Conservation (phyloP, 2,797 vertebrate genomes). For the Parotocinclus haroldoi region DNA sequence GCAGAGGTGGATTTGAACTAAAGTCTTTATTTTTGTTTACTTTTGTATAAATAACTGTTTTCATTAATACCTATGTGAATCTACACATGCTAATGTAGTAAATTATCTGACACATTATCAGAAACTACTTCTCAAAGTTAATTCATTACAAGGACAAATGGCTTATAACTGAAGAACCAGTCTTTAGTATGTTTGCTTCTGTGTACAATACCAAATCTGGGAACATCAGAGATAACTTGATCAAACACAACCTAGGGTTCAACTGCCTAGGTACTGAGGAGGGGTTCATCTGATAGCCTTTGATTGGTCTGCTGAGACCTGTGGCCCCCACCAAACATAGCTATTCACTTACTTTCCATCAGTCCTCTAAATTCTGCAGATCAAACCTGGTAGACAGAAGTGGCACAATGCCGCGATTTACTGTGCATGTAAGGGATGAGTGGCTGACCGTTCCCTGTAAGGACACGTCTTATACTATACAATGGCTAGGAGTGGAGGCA, state of each 20-base stretch:
- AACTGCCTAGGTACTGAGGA: slow-evolving; percentile 51
- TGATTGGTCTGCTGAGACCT: slow-evolving; percentile 62
- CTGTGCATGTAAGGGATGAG: slow-evolving; percentile 89
- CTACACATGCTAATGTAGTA: too few relatives aligned
- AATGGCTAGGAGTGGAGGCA: slow-evolving; percentile 86
- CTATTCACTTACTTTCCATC: slow-evolving; percentile 4
- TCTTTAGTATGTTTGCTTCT: slow-evolving; percentile 43
- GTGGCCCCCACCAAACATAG: slow-evolving; percentile 14
- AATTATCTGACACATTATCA: too few relatives aligned
- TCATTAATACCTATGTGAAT: too few relatives aligned
- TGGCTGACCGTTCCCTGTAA: slow-evolving; percentile 91
- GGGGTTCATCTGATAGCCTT: slow-evolving; percentile 43
- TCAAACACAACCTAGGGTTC: slow-evolving; percentile 43
- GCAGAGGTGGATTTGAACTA: too few relatives aligned
- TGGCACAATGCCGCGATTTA: slow-evolving; percentile 84
- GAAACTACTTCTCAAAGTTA: too few relatives aligned
- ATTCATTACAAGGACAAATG: too few relatives aligned
- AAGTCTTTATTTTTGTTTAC: too few relatives aligned
- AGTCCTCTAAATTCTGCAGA: not conserved
- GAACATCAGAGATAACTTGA: slow-evolving; percentile 39
- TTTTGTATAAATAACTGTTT: too few relatives aligned
- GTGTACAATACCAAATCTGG: slow-evolving; percentile 26
- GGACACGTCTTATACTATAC: slow-evolving; percentile 65
- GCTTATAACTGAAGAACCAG: not conserved
- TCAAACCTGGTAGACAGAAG: slow-evolving; percentile 11